Evolutionary conservation across 1,140 invertebrate species (phyloP).

Genomic region (Subanguina moxae): DNA sequence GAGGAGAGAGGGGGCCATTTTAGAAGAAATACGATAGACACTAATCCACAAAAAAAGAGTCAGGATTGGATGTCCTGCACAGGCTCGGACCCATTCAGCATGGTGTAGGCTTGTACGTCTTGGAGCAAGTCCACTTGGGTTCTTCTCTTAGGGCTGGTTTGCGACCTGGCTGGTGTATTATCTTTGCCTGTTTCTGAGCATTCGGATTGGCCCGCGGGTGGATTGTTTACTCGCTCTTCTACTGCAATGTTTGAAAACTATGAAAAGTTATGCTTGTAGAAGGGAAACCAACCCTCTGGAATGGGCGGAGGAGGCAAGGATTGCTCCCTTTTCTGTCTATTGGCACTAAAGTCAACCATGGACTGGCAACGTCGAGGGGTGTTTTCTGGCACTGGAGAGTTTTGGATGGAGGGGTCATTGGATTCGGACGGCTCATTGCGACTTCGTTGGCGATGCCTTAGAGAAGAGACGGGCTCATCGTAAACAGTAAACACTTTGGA

Average conservation of each 20-base stretch:
- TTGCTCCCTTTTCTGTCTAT: not conserved
- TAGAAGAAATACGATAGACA: too few species aligned
- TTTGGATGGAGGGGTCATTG: not conserved
- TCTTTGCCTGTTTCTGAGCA: not conserved
- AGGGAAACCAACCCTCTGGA: not conserved
- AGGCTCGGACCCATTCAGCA: conserved; percentile 23
- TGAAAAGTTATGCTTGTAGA: not conserved
- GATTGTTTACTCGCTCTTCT: not conserved
- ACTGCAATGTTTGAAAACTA: conserved; percentile 4
- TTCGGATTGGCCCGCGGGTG: conserved; percentile 3
- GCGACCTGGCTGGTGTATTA: conserved; percentile 13
- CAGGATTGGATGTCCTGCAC: conserved; percentile 33
- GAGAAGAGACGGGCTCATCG: conserved; percentile 17
- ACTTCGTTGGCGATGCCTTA: not conserved
- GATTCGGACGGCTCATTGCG: conserved; percentile 5
- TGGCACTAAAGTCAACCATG: conserved; percentile 29
- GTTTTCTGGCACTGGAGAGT: conserved; percentile 12
- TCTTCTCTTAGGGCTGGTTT: conserved; percentile 29
- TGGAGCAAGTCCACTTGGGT: conserved; percentile 18
- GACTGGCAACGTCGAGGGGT: conserved; percentile 35
- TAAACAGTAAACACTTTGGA: conserved; percentile 31
- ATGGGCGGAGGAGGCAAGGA: not conserved
- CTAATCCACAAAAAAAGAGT: too few species aligned
- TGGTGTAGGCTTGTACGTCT: conserved; percentile 37
- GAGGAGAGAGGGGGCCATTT: too few species aligned